Conservation (phyloP, 2,797 vertebrate genomes). For the Spinibarbus caldwelli region DNA sequence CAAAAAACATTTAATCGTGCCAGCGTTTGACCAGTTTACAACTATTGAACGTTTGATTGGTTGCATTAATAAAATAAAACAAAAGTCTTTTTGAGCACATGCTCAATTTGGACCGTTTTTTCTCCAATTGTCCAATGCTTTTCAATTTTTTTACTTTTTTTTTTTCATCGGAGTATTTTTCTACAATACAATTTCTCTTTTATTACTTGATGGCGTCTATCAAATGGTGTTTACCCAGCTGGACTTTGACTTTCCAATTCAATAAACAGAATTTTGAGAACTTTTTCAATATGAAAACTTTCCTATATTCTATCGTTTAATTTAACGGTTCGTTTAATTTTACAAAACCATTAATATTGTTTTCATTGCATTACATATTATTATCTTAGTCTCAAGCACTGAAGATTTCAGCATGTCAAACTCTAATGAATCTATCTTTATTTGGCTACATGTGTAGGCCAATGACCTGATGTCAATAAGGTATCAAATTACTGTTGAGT, state of each 20-base stretch:
- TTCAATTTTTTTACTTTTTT: neutral
- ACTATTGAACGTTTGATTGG: neutral
- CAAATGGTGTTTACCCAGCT: neutral
- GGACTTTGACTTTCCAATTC: neutral
- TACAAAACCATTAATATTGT: neutral
- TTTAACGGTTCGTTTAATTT: neutral
- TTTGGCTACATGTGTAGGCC: constrained; percentile 59
- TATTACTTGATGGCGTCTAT: neutral
- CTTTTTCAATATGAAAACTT: neutral
- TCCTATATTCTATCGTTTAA: neutral
- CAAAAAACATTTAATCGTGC: neutral
- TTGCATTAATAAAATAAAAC: neutral
- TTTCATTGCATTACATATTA: constrained; percentile 30
- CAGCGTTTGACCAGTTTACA: neutral
- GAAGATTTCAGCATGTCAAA: constrained; percentile 43
- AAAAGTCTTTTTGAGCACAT: too few species aligned
- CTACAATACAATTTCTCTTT: neutral
- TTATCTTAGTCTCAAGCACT: neutral
- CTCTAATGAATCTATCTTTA: constrained; percentile 54
- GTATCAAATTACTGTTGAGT: constrained; percentile 62
- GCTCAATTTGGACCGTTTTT: neutral
- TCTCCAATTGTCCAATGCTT: accelerated
- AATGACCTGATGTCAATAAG: constrained; percentile 63
- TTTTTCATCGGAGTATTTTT: too few species aligned
- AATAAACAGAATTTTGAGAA: neutral